Evolutionary conservation across 2,797 vertebrate genomes (phyloP).

Genomic region (Esox lucius): DNA sequence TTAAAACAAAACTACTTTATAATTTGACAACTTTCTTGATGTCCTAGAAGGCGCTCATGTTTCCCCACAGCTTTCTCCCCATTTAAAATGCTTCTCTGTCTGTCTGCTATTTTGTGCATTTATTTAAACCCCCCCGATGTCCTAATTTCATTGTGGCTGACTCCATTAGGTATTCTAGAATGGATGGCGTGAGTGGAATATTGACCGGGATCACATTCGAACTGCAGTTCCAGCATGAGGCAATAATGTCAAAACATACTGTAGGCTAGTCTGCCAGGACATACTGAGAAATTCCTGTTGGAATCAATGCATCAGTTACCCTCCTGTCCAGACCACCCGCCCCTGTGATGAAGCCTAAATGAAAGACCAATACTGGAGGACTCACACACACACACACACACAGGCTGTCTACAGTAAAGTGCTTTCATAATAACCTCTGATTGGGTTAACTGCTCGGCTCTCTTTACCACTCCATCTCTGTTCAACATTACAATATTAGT

Average conservation of each 20-base stretch:
- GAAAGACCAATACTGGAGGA: background rate
- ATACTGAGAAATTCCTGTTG: conserved; percentile 43
- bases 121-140: conserved; percentile 22
- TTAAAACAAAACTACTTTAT: too few relatives aligned
- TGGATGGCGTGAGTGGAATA: conserved; percentile 42
- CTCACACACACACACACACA: conserved; percentile 1
- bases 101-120: background rate
- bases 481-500: background rate
- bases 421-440: background rate
- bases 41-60: too few relatives aligned
- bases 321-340: background rate
- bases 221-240: conserved; percentile 16
- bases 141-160: conserved; percentile 51
- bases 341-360: background rate
- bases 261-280: background rate
- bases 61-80: too few relatives aligned
- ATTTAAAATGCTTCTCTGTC: background rate
- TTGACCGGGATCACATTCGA: conserved; percentile 37
- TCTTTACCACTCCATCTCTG: background rate
- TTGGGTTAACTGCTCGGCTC: background rate
- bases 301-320: conserved; percentile 51
- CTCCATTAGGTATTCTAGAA: conserved; percentile 60
- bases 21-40: too few relatives aligned
- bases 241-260: conserved; percentile 33
- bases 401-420: background rate